A percentile compares a stretch with the other conserved stretches of the same genome.
Evolutionary conservation across 2,888 invertebrate genomes (phyloP).

Genomic region (Cynaeus angustus): DNA sequence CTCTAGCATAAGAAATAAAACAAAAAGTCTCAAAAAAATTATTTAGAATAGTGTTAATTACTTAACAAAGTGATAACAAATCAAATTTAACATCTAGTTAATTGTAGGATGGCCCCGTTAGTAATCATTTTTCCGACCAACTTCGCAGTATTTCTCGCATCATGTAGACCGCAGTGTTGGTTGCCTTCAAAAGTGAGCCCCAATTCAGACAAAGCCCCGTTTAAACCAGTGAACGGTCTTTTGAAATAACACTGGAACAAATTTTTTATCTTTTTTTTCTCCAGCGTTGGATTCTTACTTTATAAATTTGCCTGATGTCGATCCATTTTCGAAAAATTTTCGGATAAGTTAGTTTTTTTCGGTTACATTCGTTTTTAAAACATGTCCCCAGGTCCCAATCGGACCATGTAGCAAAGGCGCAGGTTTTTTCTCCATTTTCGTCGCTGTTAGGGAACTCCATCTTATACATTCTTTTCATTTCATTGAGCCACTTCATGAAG

Average conservation of each 20-base stretch:
- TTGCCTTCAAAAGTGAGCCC: conserved; percentile 76
- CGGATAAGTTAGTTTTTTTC: conserved; percentile 75
- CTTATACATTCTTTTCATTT: conserved; percentile 71
- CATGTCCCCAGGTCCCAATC: conserved; percentile 79
- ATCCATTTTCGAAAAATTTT: conserved; percentile 76
- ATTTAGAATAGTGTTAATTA: no score
- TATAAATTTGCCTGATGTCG: conserved; percentile 75
- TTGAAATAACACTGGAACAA: conserved; percentile 73
- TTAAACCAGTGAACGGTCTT: conserved; percentile 73
- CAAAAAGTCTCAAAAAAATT: no score
- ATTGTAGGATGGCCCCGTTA: conserved; percentile 14
- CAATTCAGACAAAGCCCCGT: conserved; percentile 75
- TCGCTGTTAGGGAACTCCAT: conserved; percentile 63
- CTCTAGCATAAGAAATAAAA: no score
- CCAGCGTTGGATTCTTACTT: conserved; percentile 56
- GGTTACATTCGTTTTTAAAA: conserved; percentile 74
- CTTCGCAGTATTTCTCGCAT: conserved; percentile 77
- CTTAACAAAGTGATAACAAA: no score
- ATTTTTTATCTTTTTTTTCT: neutral
- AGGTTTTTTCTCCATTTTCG: conserved; percentile 65
- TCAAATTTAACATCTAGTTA: conserved; percentile 56
- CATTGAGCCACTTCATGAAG: conserved; percentile 75
- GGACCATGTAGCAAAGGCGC: conserved; percentile 76
- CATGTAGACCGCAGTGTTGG: conserved; percentile 77
- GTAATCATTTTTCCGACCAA: conserved; percentile 74